Evolutionary conservation across 2,797 vertebrate genomes (phyloP).

Genomic region (Urophycis tenuis): DNA sequence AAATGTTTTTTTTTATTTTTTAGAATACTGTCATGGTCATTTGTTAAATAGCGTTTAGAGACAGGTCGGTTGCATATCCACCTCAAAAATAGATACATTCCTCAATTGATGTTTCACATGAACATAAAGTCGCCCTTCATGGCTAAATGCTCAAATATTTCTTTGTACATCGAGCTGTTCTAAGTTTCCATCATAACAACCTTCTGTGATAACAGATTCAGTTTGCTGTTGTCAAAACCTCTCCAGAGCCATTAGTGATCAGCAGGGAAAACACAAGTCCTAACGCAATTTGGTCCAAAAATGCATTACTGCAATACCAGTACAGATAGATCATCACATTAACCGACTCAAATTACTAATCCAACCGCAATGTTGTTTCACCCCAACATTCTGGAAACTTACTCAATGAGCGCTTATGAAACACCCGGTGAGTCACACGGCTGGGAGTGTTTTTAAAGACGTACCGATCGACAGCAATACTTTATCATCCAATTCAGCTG

Average conservation of each 20-base stretch:
- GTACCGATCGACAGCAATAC: neutral
- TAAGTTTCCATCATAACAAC: neutral
- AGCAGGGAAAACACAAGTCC: neutral
- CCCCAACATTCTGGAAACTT: conserved; percentile 2
- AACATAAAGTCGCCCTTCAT: neutral
- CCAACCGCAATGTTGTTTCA: conserved; percentile 7
- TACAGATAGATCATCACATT: conserved; percentile 9
- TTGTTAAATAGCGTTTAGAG: neutral
- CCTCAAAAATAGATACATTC: neutral
- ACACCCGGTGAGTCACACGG: conserved; percentile 13
- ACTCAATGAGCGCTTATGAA: conserved; percentile 29
- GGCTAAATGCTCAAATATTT: neutral
- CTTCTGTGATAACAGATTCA: neutral
- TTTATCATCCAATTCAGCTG: neutral
- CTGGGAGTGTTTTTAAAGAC: too few species aligned
- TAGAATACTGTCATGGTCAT: neutral
- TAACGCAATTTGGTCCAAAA: conserved; percentile 20
- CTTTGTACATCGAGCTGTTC: neutral
- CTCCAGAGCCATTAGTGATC: conserved; percentile 1
- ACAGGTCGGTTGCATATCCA: neutral
- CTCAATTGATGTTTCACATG: neutral
- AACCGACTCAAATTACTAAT: conserved; percentile 11
- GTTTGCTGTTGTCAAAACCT: neutral
- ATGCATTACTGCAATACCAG: neutral
- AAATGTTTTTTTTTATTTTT: neutral